Evolutionary conservation across 1,140 invertebrate species (phyloP).

Genomic region (Cydia fagiglandana): DNA sequence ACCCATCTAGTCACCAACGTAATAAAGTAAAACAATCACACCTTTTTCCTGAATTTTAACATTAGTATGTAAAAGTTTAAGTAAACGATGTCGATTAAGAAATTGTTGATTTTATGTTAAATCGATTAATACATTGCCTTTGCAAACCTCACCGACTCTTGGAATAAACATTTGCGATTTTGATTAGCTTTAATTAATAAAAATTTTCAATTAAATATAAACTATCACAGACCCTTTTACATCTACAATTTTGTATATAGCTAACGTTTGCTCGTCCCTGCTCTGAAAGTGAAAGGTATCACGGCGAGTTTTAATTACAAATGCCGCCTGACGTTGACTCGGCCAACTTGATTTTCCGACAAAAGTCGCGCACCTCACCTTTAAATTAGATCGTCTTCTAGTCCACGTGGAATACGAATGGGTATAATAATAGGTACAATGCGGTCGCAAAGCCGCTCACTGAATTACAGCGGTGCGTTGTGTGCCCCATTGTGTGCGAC

Average conservation of each 20-base stretch:
- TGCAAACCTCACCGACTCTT: too few species aligned
- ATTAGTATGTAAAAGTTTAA: background rate
- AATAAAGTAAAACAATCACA: too few species aligned
- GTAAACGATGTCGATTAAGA: background rate
- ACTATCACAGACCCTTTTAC: background rate
- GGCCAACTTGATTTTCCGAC: slow-evolving; percentile 30
- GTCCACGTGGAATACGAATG: slow-evolving; percentile 20
- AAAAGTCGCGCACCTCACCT: slow-evolving; percentile 38
- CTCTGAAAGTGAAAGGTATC: slow-evolving; percentile 22
- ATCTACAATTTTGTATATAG: background rate
- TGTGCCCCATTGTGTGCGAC: slow-evolving; percentile 63
- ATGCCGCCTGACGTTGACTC: slow-evolving; percentile 29
- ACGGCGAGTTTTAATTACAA: slow-evolving; percentile 34
- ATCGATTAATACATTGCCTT: background rate
- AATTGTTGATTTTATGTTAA: too few species aligned
- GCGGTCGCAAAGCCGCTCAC: slow-evolving; percentile 53
- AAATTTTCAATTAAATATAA: too few species aligned
- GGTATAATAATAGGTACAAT: slow-evolving; percentile 59
- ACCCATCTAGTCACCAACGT: too few species aligned
- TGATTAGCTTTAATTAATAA: too few species aligned
- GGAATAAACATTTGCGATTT: too few species aligned
- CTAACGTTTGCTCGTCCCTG: background rate
- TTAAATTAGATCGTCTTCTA: slow-evolving; percentile 53
- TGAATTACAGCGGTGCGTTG: slow-evolving; percentile 64
- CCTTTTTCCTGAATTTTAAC: too few species aligned